These are phyloP conservation scores for Phyllotreta cruciferae DNA, from an alignment of 2,888 invertebrate genomes.

Conservation along the genomic window DNA sequence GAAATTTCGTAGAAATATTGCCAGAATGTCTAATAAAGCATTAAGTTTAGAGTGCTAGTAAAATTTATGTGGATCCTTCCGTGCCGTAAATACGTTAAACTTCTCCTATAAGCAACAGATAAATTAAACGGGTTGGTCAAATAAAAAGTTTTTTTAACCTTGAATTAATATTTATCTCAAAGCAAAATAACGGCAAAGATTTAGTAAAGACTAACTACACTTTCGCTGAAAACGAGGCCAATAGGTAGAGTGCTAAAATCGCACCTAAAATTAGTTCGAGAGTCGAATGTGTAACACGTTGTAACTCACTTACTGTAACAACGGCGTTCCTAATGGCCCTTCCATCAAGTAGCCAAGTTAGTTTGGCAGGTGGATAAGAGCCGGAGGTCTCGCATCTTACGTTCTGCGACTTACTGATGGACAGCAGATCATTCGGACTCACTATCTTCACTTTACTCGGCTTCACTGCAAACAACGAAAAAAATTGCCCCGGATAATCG, in stretches of 20 bases:
- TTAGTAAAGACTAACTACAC: not conserved
- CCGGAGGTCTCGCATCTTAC: conserved; percentile 83
- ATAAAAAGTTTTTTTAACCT: no score
- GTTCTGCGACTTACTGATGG: conserved; percentile 76
- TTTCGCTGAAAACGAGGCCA: conserved; percentile 16
- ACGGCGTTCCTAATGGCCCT: conserved; percentile 70
- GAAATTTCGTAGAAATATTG: no score
- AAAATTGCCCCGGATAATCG: not conserved
- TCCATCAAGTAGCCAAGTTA: conserved; percentile 81
- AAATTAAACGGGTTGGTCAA: no score
- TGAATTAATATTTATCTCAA: no score
- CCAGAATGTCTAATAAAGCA: no score
- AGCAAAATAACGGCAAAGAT: no score
- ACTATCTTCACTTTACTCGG: conserved; percentile 78
- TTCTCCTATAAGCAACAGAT: no score
- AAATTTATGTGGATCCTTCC: no score
- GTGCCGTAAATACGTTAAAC: no score
- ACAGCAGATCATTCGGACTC: conserved; percentile 73
- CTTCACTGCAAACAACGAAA: conserved; percentile 68
- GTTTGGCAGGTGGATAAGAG: conserved; percentile 82
- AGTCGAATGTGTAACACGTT: conserved; percentile 25
- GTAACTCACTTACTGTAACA: conserved; percentile 64
- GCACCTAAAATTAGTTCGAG: conserved; percentile 30
- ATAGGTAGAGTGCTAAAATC: conserved; percentile 29
- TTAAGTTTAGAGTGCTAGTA: no score